Percentiles rank a stretch among this genome's conserved stretches.
phyloP scores from a whole-genome alignment of 1,140 invertebrate species.

The Plutomurus gul region DNA sequence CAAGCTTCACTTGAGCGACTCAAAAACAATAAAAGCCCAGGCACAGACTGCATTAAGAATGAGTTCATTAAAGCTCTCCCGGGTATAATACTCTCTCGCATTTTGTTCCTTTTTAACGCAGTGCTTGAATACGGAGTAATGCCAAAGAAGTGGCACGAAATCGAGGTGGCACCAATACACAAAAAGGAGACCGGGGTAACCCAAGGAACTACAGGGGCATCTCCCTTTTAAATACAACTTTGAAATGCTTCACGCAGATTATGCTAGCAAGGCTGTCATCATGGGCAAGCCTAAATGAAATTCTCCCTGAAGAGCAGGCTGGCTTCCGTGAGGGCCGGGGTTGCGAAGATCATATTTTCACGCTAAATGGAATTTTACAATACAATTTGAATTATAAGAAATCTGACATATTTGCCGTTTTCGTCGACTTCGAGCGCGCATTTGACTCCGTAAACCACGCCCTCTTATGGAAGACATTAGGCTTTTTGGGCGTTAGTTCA shows the following conservation, averaged over 20 bases:
- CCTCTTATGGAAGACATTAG: slow-evolving; percentile 51
- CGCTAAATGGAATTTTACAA: slow-evolving; percentile 47
- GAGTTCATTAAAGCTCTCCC: not conserved
- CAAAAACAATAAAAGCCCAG: not conserved
- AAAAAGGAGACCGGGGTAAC: not conserved
- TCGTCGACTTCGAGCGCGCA: slow-evolving; percentile 52
- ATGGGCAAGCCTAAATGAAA: slow-evolving; percentile 47
- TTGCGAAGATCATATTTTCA: slow-evolving; percentile 52
- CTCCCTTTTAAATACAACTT: slow-evolving; percentile 47
- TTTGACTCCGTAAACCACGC: slow-evolving; percentile 52
- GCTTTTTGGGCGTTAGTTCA: slow-evolving; percentile 42
- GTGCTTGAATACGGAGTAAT: not conserved
- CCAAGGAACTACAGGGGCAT: slow-evolving; percentile 54
- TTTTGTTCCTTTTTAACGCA: not conserved
- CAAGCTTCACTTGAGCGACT: not conserved
- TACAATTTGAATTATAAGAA: not conserved
- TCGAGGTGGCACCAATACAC: not conserved
- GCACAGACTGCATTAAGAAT: not conserved
- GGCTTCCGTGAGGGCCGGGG: slow-evolving; percentile 50
- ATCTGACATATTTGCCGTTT: slow-evolving; percentile 44
- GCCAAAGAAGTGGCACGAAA: not conserved
- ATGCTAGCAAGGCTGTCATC: slow-evolving; percentile 43
- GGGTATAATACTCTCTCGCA: not conserved
- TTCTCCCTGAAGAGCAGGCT: slow-evolving; percentile 51
- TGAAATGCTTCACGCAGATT: slow-evolving; percentile 52